Percentiles rank a stretch among this genome's conserved stretches.
Conservation (phyloP, 2,888 invertebrate genomes). For the Ormyrus thymus region DNA sequence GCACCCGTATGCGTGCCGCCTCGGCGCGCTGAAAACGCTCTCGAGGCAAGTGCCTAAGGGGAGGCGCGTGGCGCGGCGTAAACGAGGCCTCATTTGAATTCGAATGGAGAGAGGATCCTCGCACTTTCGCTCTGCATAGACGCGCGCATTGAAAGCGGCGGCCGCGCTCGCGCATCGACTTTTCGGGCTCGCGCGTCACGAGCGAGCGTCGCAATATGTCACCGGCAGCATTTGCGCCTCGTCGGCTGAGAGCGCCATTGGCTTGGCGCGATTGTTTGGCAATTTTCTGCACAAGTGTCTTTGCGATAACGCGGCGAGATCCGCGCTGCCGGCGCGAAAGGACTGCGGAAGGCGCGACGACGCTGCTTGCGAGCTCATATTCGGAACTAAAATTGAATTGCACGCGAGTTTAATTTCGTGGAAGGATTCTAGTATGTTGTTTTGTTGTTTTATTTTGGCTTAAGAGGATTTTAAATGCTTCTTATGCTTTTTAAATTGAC, state of each 20-base stretch:
- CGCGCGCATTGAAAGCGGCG: constrained; percentile 16
- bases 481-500: too few relatives aligned
- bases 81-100: constrained; percentile 74
- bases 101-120: constrained; percentile 72
- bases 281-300: constrained; percentile 13
- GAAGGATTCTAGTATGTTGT: constrained; percentile 1
- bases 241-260: constrained; percentile 63
- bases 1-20: neutral
- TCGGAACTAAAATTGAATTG: constrained; percentile 8
- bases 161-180: constrained; percentile 54
- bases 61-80: constrained; percentile 69
- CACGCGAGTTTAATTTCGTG: neutral
- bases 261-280: constrained; percentile 11
- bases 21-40: constrained; percentile 1
- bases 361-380: constrained; percentile 15
- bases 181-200: constrained; percentile 58
- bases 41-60: constrained; percentile 58
- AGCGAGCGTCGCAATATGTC: constrained; percentile 69
- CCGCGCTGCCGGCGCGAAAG: neutral
- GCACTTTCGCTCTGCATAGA: constrained; percentile 59
- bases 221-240: constrained; percentile 66
- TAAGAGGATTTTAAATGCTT: neutral
- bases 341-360: constrained; percentile 10
- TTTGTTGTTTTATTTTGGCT: neutral
- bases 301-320: constrained; percentile 1